phyloP scores from a whole-genome alignment of 2,888 invertebrate genomes.

The Anorthoa munda region DNA sequence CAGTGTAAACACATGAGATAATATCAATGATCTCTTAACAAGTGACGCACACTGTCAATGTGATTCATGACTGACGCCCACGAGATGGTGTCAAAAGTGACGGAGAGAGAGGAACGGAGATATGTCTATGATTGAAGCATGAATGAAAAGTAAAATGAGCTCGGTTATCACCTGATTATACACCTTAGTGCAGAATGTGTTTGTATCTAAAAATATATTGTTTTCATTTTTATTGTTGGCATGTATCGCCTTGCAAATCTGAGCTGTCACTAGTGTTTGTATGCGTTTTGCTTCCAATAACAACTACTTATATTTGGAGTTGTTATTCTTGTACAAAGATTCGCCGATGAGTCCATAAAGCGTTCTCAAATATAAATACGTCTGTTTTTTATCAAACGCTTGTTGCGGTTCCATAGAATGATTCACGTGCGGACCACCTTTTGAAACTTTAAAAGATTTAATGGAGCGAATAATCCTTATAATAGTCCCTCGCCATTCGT shows the following conservation, averaged over 20 bases:
- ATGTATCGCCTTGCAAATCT: slow-evolving; percentile 5
- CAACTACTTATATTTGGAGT: slow-evolving; percentile 15
- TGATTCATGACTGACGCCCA: slow-evolving; percentile 66
- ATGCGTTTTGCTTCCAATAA: slow-evolving; percentile 20
- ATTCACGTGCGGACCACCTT: slow-evolving; percentile 42
- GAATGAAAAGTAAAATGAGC: slow-evolving; percentile 32
- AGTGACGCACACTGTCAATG: slow-evolving; percentile 60
- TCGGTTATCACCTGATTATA: slow-evolving; percentile 23
- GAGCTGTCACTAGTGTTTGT: slow-evolving; percentile 13
- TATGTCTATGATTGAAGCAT: slow-evolving; percentile 21
- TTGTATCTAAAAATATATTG: slow-evolving; percentile 22
- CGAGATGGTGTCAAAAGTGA: slow-evolving; percentile 56
- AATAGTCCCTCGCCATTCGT: slow-evolving; percentile 17
- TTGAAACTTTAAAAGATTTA: slow-evolving; percentile 33
- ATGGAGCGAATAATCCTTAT: slow-evolving; percentile 29
- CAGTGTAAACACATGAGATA: slow-evolving; percentile 46
- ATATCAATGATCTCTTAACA: slow-evolving; percentile 40
- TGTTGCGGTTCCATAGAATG: slow-evolving; percentile 20
- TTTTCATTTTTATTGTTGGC: slow-evolving; percentile 7
- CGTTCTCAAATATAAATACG: slow-evolving; percentile 30
- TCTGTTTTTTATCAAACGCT: slow-evolving; percentile 52
- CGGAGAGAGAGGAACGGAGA: slow-evolving; percentile 26
- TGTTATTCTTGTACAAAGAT: slow-evolving; percentile 29
- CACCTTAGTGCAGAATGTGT: neutral
- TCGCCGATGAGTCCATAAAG: slow-evolving; percentile 6